Conservation (phyloP, 2,888 invertebrate species). For the Leistus spinibarbis region DNA sequence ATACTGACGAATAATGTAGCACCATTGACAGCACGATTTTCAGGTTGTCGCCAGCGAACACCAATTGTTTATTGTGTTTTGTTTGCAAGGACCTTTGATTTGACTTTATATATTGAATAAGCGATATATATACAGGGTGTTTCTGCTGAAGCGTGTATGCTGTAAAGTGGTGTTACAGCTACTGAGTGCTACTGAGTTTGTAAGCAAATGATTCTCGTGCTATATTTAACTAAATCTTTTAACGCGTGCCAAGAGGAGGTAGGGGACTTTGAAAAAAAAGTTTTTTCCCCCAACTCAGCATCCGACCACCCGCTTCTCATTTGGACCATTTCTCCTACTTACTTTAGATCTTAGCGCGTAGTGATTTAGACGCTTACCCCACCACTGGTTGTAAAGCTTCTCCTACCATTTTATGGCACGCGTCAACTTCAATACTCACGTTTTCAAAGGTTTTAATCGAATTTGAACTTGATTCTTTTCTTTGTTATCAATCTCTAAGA, state of each 20-base stretch:
- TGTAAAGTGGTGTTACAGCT: slow-evolving; percentile 10
- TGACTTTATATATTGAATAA: not conserved
- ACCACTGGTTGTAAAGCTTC: not conserved
- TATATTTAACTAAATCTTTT: slow-evolving; percentile 56
- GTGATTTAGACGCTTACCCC: not conserved
- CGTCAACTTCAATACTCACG: not conserved
- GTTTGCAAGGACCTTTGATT: slow-evolving; percentile 2
- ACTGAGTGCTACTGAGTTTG: slow-evolving; percentile 13
- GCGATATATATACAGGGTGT: not conserved
- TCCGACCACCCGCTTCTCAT: not conserved
- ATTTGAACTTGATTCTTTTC: too few species aligned
- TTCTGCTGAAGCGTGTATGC: not conserved
- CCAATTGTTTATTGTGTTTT: slow-evolving; percentile 20
- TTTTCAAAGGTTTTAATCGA: too few species aligned
- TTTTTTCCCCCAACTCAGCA: not conserved
- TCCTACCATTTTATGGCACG: not conserved
- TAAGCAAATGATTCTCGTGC: slow-evolving; percentile 48
- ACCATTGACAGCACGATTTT: not conserved
- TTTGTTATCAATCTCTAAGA: too few species aligned
- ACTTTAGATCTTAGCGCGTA: not conserved
- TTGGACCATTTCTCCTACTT: not conserved
- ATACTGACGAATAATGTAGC: not conserved
- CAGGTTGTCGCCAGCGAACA: slow-evolving; percentile 8
- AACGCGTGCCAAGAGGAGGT: slow-evolving; percentile 58
- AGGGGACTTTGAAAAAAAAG: slow-evolving; percentile 42